A percentile compares a stretch with the other conserved stretches of the same genome.
Evolutionary conservation across 2,888 invertebrate genomes (phyloP).

Genomic region (Perizoma affinitatum): DNA sequence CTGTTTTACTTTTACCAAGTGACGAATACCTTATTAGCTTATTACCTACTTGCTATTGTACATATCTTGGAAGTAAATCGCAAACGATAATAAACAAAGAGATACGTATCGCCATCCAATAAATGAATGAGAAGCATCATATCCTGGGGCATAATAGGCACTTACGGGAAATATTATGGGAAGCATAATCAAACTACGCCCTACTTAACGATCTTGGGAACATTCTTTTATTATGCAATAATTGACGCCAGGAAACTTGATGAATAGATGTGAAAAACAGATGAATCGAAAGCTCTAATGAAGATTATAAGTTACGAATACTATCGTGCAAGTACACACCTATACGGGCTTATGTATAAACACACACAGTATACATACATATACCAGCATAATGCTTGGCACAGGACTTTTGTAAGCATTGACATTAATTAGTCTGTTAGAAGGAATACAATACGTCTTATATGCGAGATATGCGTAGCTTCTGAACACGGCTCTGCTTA

Average conservation of each 20-base stretch:
- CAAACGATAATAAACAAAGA: constrained; percentile 51
- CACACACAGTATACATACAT: no score
- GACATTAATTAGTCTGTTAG: no score
- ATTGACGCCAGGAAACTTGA: constrained; percentile 60
- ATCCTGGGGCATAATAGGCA: constrained; percentile 58
- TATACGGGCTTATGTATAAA: constrained; percentile 24
- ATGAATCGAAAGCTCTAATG: constrained; percentile 56
- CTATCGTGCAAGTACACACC: constrained; percentile 22
- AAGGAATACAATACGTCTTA: no score
- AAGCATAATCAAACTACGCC: constrained; percentile 54
- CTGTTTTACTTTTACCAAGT: constrained; percentile 1
- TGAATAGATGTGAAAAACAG: constrained; percentile 62
- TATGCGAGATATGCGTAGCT: no score
- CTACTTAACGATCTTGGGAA: constrained; percentile 65
- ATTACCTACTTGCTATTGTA: constrained; percentile 12
- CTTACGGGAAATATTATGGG: constrained; percentile 59
- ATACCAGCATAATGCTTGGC: no score
- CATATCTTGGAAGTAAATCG: constrained; percentile 26
- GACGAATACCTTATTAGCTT: constrained; percentile 17
- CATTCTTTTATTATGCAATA: constrained; percentile 66
- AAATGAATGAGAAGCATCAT: constrained; percentile 53
- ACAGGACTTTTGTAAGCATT: no score
- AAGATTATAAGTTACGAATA: constrained; percentile 40
- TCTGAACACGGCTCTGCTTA: no score
- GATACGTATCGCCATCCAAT: constrained; percentile 54